Conservation (phyloP, 2,888 invertebrate genomes). For the Apeira syringaria region DNA sequence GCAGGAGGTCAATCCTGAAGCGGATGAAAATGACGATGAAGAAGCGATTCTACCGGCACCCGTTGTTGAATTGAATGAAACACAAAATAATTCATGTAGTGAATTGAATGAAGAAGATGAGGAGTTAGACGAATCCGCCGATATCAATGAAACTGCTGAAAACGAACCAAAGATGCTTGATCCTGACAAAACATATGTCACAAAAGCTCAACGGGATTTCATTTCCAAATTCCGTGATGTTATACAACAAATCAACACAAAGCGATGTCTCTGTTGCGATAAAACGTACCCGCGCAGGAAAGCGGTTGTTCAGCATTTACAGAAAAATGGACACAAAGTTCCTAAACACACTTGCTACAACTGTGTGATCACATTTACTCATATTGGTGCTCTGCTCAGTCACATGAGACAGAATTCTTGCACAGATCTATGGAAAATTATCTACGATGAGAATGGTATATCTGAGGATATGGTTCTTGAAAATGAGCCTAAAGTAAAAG, state of each 20-base stretch:
- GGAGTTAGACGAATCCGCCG: constrained; percentile 50
- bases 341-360: constrained; percentile 86
- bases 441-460: constrained; percentile 75
- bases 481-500: constrained; percentile 61
- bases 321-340: constrained; percentile 81
- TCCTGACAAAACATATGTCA: constrained; percentile 67
- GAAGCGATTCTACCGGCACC: constrained; percentile 67
- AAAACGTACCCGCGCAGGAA: constrained; percentile 75
- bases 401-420: constrained; percentile 79
- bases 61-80: constrained; percentile 72
- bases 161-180: constrained; percentile 58
- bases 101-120: constrained; percentile 63
- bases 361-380: constrained; percentile 83
- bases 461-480: constrained; percentile 74
- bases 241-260: constrained; percentile 77
- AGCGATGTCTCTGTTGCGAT: constrained; percentile 74
- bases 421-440: constrained; percentile 78
- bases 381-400: constrained; percentile 77
- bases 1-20: constrained; percentile 47
- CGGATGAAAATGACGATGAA: constrained; percentile 60
- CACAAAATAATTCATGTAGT: constrained; percentile 61
- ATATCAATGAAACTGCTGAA: constrained; percentile 55
- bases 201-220: constrained; percentile 73
- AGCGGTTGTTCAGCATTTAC: constrained; percentile 79
- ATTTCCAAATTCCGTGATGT: constrained; percentile 71